Evolutionary conservation across 2,113 vertebrate genomes (phyloP).

Genomic region (Bubo bubo): DNA sequence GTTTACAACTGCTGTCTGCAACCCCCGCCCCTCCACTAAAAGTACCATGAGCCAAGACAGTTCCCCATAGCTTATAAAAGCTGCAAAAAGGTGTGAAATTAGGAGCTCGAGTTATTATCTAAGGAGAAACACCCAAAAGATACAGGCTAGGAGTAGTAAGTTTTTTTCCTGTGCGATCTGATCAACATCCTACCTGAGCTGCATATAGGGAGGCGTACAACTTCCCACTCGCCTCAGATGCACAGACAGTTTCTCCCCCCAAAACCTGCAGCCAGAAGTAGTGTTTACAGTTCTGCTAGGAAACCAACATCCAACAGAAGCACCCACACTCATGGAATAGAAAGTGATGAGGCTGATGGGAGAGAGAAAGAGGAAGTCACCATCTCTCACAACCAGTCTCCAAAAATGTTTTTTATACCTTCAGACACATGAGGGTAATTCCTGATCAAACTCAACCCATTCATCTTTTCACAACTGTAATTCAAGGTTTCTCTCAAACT

Average conservation of each 20-base stretch:
- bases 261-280: not conserved
- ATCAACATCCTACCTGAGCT: not conserved
- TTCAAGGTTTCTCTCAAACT: not conserved
- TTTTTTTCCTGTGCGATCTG: not conserved
- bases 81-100: not conserved
- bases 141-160: not conserved
- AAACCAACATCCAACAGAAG: not conserved
- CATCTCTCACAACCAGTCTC: not conserved
- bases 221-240: accelerated
- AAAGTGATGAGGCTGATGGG: not conserved
- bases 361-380: not conserved
- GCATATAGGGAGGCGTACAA: accelerated
- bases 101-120: not conserved
- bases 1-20: not conserved
- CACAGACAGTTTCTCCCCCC: not conserved
- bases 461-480: not conserved
- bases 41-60: not conserved
- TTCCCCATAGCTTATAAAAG: not conserved
- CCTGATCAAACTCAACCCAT: not conserved
- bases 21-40: not conserved
- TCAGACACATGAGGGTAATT: not conserved
- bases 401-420: not conserved
- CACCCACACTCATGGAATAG: accelerated
- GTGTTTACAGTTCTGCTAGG: not conserved
- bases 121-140: not conserved